Conservation (phyloP, 2,113 vertebrate genomes). For the Caracal caracal region DNA sequence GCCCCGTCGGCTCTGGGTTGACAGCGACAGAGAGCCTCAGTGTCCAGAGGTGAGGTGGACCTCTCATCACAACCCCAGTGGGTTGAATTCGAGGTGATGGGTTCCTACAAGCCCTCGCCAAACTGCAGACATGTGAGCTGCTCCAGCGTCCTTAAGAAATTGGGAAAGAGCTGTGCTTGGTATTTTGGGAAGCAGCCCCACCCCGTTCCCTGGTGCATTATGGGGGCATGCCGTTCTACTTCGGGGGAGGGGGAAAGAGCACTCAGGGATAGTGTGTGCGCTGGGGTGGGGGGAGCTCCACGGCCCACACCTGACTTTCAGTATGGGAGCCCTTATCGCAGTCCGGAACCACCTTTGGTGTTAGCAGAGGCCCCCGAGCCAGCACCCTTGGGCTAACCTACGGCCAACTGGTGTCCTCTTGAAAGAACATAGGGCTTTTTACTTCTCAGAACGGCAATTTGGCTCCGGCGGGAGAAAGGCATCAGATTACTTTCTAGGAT, state of each 20-base stretch:
- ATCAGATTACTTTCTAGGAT: constrained; percentile 52
- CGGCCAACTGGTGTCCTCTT: not conserved
- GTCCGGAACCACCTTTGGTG: not conserved
- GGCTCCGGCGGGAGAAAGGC: not conserved
- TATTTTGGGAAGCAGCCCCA: not conserved
- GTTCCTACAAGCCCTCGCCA: not conserved
- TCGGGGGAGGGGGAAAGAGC: not conserved
- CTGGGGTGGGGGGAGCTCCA: too few relatives aligned
- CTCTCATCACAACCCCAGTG: not conserved
- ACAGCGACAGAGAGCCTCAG: not conserved
- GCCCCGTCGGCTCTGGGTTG: not conserved
- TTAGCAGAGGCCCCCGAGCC: not conserved
- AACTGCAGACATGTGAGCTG: not conserved
- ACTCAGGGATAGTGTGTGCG: not conserved
- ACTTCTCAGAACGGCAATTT: constrained; percentile 32
- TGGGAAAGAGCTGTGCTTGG: constrained; percentile 25
- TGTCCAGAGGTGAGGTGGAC: not conserved
- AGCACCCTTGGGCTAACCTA: not conserved
- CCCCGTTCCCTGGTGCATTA: not conserved
- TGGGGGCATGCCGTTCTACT: not conserved
- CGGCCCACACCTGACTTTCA: not conserved
- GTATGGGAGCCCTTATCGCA: not conserved
- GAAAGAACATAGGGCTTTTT: constrained; percentile 40
- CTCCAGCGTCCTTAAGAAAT: constrained; percentile 19
- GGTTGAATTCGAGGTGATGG: not conserved